These are phyloP conservation scores for Rhagoletis zephyria DNA, from an alignment of 1,140 invertebrate genomes.

Conservation along the genomic window DNA sequence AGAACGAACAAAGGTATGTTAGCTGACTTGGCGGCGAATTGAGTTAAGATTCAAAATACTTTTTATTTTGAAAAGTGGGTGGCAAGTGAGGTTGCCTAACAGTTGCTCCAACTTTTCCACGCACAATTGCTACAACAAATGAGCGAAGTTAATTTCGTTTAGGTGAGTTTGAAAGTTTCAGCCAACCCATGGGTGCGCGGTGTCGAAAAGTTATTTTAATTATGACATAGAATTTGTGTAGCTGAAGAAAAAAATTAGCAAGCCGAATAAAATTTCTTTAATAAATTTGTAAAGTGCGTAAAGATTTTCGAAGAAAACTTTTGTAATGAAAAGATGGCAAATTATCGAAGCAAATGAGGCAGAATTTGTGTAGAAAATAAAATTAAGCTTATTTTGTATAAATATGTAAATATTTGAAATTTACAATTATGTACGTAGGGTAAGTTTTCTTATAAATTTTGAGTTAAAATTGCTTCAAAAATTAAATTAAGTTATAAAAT, in stretches of 20 bases:
- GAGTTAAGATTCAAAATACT: not conserved
- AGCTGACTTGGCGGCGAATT: not conserved
- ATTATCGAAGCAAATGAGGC: not conserved
- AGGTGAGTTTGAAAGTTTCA: not conserved
- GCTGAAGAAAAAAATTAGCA: too few relatives aligned
- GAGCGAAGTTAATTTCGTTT: slow-evolving; percentile 19
- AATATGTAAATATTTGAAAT: not conserved
- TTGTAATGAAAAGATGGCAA: not conserved
- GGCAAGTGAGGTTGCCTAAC: not conserved
- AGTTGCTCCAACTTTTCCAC: not conserved
- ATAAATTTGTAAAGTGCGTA: not conserved
- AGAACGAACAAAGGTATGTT: not conserved
- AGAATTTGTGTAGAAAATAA: slow-evolving; percentile 5
- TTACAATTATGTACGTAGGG: not conserved
- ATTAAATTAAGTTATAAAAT: not conserved
- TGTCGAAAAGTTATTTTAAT: slow-evolving; percentile 26
- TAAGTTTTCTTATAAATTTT: not conserved
- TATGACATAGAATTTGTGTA: not conserved
- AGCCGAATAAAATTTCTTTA: too few relatives aligned
- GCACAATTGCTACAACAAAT: not conserved
- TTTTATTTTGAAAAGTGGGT: not conserved
- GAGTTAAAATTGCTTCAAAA: not conserved
- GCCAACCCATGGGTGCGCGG: not conserved
- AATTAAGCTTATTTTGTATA: not conserved
- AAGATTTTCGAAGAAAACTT: slow-evolving; percentile 10